Evolutionary conservation across 2,797 vertebrate species (phyloP), one percentile per base, ranked within the genome.

Genomic region (Rhinella marina): DNA sequence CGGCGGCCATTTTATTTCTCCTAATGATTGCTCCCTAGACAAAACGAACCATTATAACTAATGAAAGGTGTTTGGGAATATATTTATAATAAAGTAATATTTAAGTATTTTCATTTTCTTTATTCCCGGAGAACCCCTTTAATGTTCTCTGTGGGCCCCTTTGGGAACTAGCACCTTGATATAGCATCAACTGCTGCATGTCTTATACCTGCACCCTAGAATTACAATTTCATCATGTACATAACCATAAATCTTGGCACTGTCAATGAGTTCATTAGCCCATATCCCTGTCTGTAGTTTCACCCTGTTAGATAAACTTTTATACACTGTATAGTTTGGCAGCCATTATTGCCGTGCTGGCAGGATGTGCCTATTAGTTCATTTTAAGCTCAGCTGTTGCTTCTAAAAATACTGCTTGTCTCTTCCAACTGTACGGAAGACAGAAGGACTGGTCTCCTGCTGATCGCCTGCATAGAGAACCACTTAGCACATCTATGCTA

Each of bases 401-500:
- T 52, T 73, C 70, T 77, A 54, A 77, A 54, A 77, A 52, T 54
- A 48, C 72, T 75, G 41, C 72, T 50, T 48, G 79, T 48, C 59
- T 64, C 29, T 64, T 81, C 72, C 72, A 50, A 50, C 19, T 50
- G 72, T 48, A 81, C 6, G 50, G 80, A 82, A 66, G 80, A 82
- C 80, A 64, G 80, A 82, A 64, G 80, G 80, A 41, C 48, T 10
- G 7, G 21, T 82, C 80, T 64, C 32, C 80, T 66, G 80, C 61
- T 82, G 80, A 25, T 64, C 62, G 61, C 59, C 59, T 25, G 41
- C 80, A 17, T 13, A 52, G 59, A 50, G 32, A 66, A 25, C 61
- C 80, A 82, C 48, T 82, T 82, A 82, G 48, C 61, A 25, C 61
- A 82, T 66, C 41, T 64, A 66, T 50, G 62, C 62, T 82, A 82